Conservation (phyloP, 2,888 invertebrate genomes). For the Shargacucullia verbasci region DNA sequence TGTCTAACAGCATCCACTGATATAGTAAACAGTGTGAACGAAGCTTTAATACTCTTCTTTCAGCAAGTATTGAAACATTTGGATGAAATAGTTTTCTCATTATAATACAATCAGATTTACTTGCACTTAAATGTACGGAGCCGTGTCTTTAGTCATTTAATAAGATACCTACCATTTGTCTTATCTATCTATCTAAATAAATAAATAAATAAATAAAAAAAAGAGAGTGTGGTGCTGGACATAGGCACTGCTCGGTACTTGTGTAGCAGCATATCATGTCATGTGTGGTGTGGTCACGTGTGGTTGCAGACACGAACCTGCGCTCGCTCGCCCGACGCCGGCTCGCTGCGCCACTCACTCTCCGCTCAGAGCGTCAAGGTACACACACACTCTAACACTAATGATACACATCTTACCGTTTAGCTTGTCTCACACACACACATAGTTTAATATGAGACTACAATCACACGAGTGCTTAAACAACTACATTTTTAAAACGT, state of each 20-base stretch:
- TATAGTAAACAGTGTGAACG: not conserved
- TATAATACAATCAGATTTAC: no score
- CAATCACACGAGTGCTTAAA: no score
- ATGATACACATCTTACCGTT: not conserved
- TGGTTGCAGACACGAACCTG: conserved; percentile 64
- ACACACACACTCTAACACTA: conserved; percentile 34
- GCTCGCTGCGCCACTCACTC: conserved; percentile 90
- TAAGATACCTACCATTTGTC: no score
- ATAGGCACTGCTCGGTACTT: not conserved
- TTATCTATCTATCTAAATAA: no score
- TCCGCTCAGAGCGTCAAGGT: conserved; percentile 93
- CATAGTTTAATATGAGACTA: no score
- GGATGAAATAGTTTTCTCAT: no score
- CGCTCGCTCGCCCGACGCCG: conserved; percentile 82
- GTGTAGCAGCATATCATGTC: not conserved
- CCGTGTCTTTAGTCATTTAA: no score
- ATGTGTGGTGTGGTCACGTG: conserved; percentile 10
- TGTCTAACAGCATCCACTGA: not conserved
- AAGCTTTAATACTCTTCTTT: not conserved
- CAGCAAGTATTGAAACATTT: no score
- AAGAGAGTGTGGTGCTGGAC: no score
- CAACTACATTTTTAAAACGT: no score
- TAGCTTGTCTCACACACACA: conserved; percentile 19
- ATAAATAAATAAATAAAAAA: no score
- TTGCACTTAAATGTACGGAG: no score